These are phyloP conservation scores for Semnopithecus entellus DNA, from an alignment of 2,113 vertebrate species.

Conservation along the genomic window DNA sequence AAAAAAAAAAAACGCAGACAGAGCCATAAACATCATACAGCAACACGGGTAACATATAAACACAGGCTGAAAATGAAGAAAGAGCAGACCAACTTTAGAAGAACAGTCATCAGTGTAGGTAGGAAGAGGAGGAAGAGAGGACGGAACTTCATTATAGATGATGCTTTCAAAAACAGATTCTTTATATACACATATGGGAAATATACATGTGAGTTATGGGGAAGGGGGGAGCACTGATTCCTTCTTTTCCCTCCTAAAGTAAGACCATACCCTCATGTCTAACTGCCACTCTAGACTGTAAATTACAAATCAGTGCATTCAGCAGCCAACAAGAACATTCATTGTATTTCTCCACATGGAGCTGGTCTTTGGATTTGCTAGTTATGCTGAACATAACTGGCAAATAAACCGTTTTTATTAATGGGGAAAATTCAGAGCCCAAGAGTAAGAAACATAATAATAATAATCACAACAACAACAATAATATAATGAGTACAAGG, in stretches of 20 bases:
- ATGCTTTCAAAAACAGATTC: not conserved
- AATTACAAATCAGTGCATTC: not conserved
- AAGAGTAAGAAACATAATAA: not conserved
- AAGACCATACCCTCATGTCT: not conserved
- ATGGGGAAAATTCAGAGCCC: not conserved
- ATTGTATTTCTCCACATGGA: not conserved
- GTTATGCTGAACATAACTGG: not conserved
- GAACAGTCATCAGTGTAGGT: not conserved
- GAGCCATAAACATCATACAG: not conserved
- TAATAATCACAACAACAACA: not conserved
- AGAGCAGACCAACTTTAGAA: not conserved
- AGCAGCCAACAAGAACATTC: not conserved
- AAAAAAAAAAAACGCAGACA: accelerated
- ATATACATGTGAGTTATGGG: not conserved
- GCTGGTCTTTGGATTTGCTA: not conserved
- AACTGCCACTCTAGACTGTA: not conserved
- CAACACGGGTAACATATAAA: not conserved
- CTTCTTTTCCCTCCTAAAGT: not conserved
- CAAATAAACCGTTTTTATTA: not conserved
- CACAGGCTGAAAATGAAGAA: not conserved
- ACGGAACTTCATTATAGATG: accelerated
- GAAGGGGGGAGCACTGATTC: not conserved
- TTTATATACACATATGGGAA: not conserved
- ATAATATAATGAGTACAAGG: not conserved
- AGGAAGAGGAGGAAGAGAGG: not conserved